Percentiles rank a stretch among this genome's conserved stretches.
Conservation (phyloP, 2,888 invertebrate species). For the Watsonalla cultraria region DNA sequence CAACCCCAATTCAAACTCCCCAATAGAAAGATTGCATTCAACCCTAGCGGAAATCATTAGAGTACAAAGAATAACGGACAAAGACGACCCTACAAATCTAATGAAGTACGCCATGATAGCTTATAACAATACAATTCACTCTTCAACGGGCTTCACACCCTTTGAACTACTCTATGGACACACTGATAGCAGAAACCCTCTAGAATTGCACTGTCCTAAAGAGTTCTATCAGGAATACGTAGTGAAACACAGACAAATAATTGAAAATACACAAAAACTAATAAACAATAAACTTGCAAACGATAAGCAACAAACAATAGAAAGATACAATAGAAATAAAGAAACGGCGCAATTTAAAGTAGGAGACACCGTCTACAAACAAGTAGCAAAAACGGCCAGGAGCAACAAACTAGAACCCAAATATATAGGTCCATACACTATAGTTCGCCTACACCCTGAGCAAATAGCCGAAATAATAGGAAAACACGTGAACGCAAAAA, state of each 20-base stretch:
- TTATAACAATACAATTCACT: conserved; percentile 27
- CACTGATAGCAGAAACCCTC: conserved; percentile 24
- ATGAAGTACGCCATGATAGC: conserved; percentile 27
- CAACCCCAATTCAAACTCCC: conserved; percentile 13
- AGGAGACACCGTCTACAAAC: conserved; percentile 10
- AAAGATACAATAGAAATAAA: not conserved
- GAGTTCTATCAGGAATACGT: conserved; percentile 83
- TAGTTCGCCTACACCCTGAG: conserved; percentile 12
- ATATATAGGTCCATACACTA: conserved; percentile 14
- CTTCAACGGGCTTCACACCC: conserved; percentile 25
- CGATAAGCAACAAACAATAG: conserved; percentile 9
- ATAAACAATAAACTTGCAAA: conserved; percentile 9
- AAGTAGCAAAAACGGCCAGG: conserved; percentile 18
- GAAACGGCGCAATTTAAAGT: not conserved
- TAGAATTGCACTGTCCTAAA: conserved; percentile 28
- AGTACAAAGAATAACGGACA: conserved; percentile 19
- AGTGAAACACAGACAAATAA: conserved; percentile 75
- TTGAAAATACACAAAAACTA: conserved; percentile 10
- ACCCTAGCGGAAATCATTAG: conserved; percentile 16
- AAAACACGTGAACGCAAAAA: conserved; percentile 16
- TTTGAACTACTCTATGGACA: conserved; percentile 26
- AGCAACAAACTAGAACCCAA: conserved; percentile 11
- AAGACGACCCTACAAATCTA: conserved; percentile 18
- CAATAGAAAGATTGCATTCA: conserved; percentile 5
- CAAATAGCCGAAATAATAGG: conserved; percentile 18